Evolutionary conservation across 2,797 vertebrate species (phyloP).

Genomic region (Anguilla anguilla): DNA sequence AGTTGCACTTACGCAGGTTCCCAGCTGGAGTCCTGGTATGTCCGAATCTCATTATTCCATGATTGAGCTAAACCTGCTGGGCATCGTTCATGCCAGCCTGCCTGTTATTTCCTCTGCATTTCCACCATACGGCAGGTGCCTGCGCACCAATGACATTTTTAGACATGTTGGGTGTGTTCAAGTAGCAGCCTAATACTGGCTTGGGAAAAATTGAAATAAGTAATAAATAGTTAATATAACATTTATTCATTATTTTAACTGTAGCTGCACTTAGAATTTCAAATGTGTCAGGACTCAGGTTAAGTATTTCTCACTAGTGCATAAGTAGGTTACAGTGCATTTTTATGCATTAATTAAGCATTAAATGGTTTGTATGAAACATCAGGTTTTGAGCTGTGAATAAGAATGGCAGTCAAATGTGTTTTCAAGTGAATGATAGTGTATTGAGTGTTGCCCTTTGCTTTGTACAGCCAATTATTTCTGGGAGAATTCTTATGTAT

Average conservation of each 20-base stretch:
- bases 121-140: not conserved
- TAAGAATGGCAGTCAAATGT: not conserved
- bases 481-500: not conserved
- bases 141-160: not conserved
- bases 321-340: not conserved
- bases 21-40: not conserved
- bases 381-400: not conserved
- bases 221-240: not conserved
- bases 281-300: not conserved
- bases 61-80: not conserved
- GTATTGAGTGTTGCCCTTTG: not conserved
- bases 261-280: not conserved
- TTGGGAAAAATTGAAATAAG: not conserved
- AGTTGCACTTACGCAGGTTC: not conserved
- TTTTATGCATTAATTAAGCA: not conserved
- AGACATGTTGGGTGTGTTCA: not conserved
- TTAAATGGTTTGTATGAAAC: not conserved
- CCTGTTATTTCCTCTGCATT: too few species aligned
- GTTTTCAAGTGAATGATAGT: not conserved
- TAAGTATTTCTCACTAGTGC: too few species aligned
- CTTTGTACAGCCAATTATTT: not conserved
- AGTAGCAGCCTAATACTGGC: not conserved
- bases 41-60: not conserved
- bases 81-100: not conserved
- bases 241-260: not conserved